Base-by-base conservation (phyloP, 2,888 invertebrate species). In the Drosophila sordidula region DNA sequence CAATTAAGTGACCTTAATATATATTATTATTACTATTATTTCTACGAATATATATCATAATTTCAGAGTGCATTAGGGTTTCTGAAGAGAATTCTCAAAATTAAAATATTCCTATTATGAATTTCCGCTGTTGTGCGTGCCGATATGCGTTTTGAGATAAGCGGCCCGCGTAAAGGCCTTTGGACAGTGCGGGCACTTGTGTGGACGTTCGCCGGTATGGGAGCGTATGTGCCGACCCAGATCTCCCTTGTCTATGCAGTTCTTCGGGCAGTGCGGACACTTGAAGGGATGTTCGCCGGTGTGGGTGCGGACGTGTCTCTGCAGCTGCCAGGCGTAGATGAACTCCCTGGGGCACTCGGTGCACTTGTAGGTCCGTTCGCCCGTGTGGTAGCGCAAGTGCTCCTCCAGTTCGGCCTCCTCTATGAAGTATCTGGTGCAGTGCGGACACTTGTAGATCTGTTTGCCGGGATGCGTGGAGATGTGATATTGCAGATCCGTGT, bases 381-480 rank as follows among this genome's bases (percentile, higher is more conserved):
- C 64, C 0, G 14, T 70, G 6, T 73, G 73, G 38, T 58, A 75
- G 3, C 58, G 64, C 39, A 73, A 32, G 12, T 73, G 73, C 32
- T 73, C 58, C n/a, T 65, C 65, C 14, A 73, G 52, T 1, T 73
- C 70, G 4, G 47, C 8, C 6, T 36, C 55, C n/a, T 70, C 46
- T 38, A 65, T 65, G n/a, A 73, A 73, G 38, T 70, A 75, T 8
- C 76, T 32, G 1, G 76, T 73, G 25, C 73, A 73, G 2, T 49
- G 65, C 16, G 58, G 44, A 16, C 73, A 73, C 32, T 75, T 70
- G 71, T 70, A 46, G 16, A 58, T 44, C 6, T 65, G 55, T 32
- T 73, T 64, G 9, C 71, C 76, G 0, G 71, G 76, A 55, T 73
- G 73, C 11, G 70, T 73, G 4, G 76, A 70, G 6, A 73, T 54